Evolutionary conservation across 1,140 invertebrate genomes (phyloP), one percentile per base, ranked within the genome.

Genomic region (Brachionus koreanus): DNA sequence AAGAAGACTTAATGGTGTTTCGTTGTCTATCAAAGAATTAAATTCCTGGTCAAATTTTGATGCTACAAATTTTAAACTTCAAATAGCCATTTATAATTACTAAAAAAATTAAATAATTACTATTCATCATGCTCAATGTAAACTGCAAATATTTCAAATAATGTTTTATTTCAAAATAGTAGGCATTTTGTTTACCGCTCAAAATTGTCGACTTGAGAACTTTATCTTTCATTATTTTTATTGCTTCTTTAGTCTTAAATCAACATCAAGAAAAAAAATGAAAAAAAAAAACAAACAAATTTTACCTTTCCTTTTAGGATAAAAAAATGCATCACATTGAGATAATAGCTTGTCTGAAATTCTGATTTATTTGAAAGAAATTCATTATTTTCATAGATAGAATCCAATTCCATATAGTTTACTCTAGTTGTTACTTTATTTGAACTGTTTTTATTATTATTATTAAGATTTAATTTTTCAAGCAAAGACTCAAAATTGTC

Each of bases 71-170:
- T 46, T 25, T 29, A 46, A 74, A 25, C 9, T 9, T 43, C 19
- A 46, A 46, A 43, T 23, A n/a, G 5, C 5, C 29, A 37, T n/a
- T 69, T 37, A 43, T 1, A 10, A n/a, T n/a, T n/a, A n/a, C n/a
- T n/a, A n/a, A 13, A 9, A 43, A 7, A 72, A 39, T 72, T 46
- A 46, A 46, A 16, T 12, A 29, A 25, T 74, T 74, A 74, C 69
- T 19, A 16, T 74, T 74, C 42, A 46, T 74, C 69, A 74, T 74
- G 37, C 39, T 74, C 13, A 74, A 25, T 3, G 19, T 46, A 46
- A 74, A 74, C n/a, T 74, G 69, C 23, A 74, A 74, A 46, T 74
- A 74, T 74, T 74, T 74, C 3, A 74, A 12, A 46, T 46, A 74
- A 46, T 74, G 23, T 46, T 74, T 74, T 2, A 43, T 23, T 29